Percentiles rank a stretch among this genome's conserved stretches.
Conservation (phyloP, 1,140 invertebrate species). For the Aphis gossypii region DNA sequence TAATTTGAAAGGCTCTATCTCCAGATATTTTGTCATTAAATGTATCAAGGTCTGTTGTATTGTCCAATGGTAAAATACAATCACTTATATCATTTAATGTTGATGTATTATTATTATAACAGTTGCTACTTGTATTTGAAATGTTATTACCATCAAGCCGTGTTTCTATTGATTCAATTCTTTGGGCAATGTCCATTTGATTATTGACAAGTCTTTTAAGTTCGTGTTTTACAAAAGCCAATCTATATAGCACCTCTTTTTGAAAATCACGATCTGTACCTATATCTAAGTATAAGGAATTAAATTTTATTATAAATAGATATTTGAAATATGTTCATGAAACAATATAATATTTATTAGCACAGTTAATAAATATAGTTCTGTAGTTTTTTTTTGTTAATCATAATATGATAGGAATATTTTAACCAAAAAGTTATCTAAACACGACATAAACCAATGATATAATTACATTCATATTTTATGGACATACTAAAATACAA, state of each 20-base stretch:
- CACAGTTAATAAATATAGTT: too few relatives aligned
- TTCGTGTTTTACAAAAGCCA: not conserved
- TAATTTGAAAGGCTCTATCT: not conserved
- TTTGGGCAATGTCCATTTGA: not conserved
- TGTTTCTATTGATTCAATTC: not conserved
- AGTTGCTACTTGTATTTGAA: constrained; percentile 4
- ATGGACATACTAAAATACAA: too few relatives aligned
- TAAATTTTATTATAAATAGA: not conserved
- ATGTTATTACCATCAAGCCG: not conserved
- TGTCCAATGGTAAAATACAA: not conserved
- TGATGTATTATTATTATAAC: constrained; percentile 1
- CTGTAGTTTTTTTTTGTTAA: too few relatives aligned
- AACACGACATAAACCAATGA: too few relatives aligned
- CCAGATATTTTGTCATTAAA: not conserved
- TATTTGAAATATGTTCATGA: too few relatives aligned
- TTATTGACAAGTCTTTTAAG: not conserved
- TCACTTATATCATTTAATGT: not conserved
- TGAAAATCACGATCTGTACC: not conserved
- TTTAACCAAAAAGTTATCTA: too few relatives aligned
- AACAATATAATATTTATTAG: too few relatives aligned
- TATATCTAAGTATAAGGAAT: too few relatives aligned
- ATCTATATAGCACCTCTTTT: not conserved
- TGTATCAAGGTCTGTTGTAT: not conserved
- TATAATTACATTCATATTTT: too few relatives aligned
- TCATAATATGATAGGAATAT: too few relatives aligned